These are phyloP conservation scores for Galaxea fascicularis DNA, from an alignment of 92 coral and sea anemone species.

Conservation along the genomic window DNA sequence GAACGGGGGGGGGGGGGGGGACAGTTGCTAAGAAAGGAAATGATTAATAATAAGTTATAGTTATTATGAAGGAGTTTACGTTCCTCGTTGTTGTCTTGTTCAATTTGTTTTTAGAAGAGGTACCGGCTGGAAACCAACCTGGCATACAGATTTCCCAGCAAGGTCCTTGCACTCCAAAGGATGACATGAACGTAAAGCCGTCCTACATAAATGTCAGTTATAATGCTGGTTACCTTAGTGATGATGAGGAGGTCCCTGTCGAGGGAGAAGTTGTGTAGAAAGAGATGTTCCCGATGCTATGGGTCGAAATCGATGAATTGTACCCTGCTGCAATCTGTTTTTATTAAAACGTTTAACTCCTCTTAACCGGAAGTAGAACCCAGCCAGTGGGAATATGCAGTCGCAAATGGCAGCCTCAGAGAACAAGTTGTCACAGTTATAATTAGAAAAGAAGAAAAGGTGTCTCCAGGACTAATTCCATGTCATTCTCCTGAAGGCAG, in stretches of 20 bases:
- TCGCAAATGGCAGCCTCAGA: no score
- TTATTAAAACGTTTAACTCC: no score
- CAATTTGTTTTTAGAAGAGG: background rate
- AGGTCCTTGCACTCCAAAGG: background rate
- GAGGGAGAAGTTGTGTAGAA: background rate
- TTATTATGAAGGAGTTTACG: no score
- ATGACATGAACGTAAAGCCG: background rate
- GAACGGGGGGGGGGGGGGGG: no score
- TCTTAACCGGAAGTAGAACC: no score
- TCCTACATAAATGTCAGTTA: conserved; percentile 27
- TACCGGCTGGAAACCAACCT: background rate
- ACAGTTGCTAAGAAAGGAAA: no score
- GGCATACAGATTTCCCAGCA: conserved; percentile 30
- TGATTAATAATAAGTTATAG: no score
- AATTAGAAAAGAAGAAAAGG: no score
- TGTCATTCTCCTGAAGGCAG: no score
- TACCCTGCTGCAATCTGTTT: background rate
- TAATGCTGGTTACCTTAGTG: conserved; percentile 32
- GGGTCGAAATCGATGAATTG: background rate
- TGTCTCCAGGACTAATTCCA: no score
- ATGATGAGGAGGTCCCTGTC: background rate
- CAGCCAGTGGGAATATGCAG: no score
- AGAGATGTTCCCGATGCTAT: background rate
- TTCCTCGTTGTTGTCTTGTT: background rate
- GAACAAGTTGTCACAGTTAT: no score